A percentile compares a stretch with the other conserved stretches of the same genome.
Evolutionary conservation across 2,888 invertebrate species (phyloP).

Genomic region (Syrphus vitripennis): DNA sequence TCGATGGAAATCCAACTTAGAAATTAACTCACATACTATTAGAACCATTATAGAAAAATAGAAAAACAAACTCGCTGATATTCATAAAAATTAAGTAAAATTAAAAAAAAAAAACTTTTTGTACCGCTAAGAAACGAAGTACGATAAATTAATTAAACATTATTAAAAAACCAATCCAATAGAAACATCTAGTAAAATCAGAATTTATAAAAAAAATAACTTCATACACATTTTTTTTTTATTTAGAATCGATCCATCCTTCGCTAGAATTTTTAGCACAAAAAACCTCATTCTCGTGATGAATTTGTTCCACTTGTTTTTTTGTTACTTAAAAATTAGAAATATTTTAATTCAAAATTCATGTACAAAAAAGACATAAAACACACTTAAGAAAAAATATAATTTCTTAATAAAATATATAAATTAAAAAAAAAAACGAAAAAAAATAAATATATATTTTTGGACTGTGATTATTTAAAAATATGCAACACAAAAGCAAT

Average conservation of each 20-base stretch:
- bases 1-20: conserved; percentile 37
- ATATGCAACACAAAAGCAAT: conserved; percentile 73
- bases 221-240: conserved; percentile 7
- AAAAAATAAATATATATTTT: conserved; percentile 66
- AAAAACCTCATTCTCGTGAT: conserved; percentile 32
- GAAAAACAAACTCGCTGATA: conserved; percentile 35
- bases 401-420: conserved; percentile 13
- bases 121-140: conserved; percentile 69
- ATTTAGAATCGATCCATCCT: conserved; percentile 63
- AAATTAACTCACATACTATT: conserved; percentile 20
- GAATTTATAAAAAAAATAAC: conserved; percentile 38
- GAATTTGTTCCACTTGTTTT: conserved; percentile 54
- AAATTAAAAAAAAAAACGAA: conserved; percentile 28
- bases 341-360: conserved; percentile 37
- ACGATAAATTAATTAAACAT: conserved; percentile 47
- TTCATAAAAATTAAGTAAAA: conserved; percentile 29
- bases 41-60: conserved; percentile 2
- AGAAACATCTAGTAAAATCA: conserved; percentile 35
- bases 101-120: conserved; percentile 42
- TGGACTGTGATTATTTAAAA: conserved; percentile 73
- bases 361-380: conserved; percentile 48
- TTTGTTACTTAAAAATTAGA: conserved; percentile 29
- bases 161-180: background rate
- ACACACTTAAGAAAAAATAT: background rate
- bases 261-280: conserved; percentile 55